Conservation (phyloP, 2,113 vertebrate genomes). For the Sturnus vulgaris region DNA sequence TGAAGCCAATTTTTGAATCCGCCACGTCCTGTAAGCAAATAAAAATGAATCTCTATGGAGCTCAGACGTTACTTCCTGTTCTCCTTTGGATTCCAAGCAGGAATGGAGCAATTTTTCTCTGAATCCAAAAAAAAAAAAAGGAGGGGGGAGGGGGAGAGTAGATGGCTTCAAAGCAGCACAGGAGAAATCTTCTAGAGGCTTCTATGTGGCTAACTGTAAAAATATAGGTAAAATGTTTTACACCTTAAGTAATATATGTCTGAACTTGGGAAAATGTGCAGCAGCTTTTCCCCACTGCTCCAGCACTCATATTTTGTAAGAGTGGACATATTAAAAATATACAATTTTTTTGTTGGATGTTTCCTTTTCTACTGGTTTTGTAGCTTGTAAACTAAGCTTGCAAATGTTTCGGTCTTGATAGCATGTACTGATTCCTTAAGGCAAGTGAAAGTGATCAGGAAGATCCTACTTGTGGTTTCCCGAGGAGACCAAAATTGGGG, state of each 20-base stretch:
- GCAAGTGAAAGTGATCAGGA: background rate
- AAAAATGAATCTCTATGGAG: conserved; percentile 77
- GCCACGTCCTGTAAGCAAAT: conserved; percentile 79
- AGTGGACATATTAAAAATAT: background rate
- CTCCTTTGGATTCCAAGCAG: conserved; percentile 71
- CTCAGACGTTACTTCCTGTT: conserved; percentile 79
- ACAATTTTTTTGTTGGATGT: background rate
- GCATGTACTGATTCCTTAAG: background rate
- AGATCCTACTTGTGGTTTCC: background rate
- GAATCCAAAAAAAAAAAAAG: conserved; percentile 14
- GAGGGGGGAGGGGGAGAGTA: background rate
- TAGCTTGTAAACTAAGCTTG: background rate
- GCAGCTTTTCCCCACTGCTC: fast-evolving
- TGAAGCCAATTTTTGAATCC: conserved; percentile 79
- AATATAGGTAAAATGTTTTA: background rate
- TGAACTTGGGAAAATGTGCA: background rate
- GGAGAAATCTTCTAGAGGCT: background rate
- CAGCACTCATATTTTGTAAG: background rate
- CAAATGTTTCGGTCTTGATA: background rate
- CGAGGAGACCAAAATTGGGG: background rate
- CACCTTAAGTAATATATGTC: background rate
- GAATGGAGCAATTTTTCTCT: conserved; percentile 67
- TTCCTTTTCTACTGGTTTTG: background rate
- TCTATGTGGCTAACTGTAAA: background rate
- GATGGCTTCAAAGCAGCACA: background rate